Conservation (phyloP, 2,797 vertebrate genomes). For the Enteromius fasciolatus region DNA sequence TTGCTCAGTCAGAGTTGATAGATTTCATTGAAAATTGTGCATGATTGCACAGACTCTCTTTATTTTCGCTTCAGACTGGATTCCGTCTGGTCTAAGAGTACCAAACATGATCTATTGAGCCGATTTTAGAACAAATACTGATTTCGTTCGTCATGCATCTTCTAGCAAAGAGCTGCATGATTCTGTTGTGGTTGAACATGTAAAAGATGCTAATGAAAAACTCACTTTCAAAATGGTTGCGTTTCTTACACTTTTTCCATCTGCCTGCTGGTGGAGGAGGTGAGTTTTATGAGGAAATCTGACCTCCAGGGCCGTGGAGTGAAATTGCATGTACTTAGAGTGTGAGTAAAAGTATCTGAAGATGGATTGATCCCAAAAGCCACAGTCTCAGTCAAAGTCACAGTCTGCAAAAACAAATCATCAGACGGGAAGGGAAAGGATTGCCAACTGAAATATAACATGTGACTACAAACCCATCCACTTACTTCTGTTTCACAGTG, state of each 20-base stretch:
- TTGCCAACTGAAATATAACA: background rate
- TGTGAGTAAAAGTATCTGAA: background rate
- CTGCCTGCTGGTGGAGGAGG: background rate
- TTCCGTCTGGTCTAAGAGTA: background rate
- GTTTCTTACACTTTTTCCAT: background rate
- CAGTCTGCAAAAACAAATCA: background rate
- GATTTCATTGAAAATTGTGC: background rate
- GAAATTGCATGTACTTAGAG: background rate
- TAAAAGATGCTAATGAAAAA: background rate
- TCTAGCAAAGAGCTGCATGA: background rate
- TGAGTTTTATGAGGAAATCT: background rate
- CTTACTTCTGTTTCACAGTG: background rate
- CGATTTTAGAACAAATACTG: background rate
- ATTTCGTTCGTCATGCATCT: background rate
- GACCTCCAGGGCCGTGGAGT: background rate
- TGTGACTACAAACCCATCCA: background rate
- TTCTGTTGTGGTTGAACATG: background rate
- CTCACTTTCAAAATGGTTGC: background rate
- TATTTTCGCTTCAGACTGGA: background rate
- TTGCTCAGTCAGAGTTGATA: background rate
- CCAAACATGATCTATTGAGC: background rate
- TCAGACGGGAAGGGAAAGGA: background rate
- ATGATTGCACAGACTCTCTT: background rate
- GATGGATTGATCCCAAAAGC: background rate
- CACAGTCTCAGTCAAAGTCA: background rate